phyloP scores from a whole-genome alignment of 1,140 invertebrate species.

The Papilio polytes region DNA sequence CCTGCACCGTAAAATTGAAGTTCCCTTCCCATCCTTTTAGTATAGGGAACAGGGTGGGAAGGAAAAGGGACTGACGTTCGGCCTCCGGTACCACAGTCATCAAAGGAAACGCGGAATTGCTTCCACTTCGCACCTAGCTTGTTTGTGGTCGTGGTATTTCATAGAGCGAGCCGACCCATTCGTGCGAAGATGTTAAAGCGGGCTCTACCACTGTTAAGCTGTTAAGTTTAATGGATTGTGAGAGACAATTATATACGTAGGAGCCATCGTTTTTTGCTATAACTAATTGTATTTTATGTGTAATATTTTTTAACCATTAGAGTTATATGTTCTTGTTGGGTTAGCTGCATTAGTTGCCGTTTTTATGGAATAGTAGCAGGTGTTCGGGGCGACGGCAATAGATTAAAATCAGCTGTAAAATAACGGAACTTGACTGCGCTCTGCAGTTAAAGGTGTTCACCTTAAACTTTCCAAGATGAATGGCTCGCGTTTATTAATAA shows the following conservation, averaged over 20 bases:
- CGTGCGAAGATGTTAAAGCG: too few species aligned
- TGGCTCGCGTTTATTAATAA: background rate
- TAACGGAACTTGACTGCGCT: conserved; percentile 4
- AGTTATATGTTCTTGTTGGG: background rate
- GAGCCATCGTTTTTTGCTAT: background rate
- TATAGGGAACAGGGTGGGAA: too few species aligned
- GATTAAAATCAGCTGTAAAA: conserved; percentile 18
- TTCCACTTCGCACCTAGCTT: too few species aligned
- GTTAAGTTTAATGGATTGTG: too few species aligned
- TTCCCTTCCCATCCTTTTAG: too few species aligned
- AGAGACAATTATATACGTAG: background rate
- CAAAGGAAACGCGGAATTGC: too few species aligned
- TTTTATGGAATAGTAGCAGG: conserved; percentile 5
- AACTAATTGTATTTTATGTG: background rate
- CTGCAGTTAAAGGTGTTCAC: conserved; percentile 12
- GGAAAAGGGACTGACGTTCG: too few species aligned
- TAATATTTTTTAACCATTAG: background rate
- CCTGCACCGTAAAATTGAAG: too few species aligned
- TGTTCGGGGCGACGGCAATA: background rate
- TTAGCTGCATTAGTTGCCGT: background rate
- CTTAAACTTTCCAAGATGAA: conserved; percentile 7
- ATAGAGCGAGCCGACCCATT: too few species aligned
- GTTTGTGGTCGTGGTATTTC: too few species aligned
- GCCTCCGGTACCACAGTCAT: too few species aligned
- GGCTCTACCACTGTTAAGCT: too few species aligned